These are phyloP conservation scores for Coreius guichenoti DNA, from an alignment of 2,797 vertebrate genomes.

Conservation along the genomic window DNA sequence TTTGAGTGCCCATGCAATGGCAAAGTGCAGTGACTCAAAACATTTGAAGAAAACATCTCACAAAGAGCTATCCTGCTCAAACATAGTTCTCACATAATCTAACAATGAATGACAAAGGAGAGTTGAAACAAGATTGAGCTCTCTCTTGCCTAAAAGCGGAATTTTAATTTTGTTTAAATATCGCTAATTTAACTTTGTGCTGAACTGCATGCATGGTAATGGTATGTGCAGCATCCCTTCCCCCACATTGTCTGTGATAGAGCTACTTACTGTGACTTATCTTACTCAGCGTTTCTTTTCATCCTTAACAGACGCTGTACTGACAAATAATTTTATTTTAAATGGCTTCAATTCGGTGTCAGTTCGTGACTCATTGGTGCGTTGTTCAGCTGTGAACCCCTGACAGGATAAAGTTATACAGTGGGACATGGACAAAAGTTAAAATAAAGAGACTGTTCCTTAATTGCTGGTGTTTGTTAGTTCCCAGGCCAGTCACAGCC, in stretches of 20 bases:
- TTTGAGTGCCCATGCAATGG: not conserved
- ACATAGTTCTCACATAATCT: not conserved
- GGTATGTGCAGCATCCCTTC: not conserved
- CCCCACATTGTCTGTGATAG: conserved; percentile 6
- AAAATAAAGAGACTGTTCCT: conserved; percentile 68
- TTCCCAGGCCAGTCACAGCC: conserved; percentile 73
- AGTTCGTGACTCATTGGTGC: not conserved
- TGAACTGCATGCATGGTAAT: not conserved
- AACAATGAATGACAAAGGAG: not conserved
- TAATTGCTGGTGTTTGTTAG: conserved; percentile 72
- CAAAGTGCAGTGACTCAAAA: not conserved
- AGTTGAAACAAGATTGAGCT: not conserved
- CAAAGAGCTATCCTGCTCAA: not conserved
- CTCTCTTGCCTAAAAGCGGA: not conserved
- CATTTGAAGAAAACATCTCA: not conserved
- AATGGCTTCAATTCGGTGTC: conserved; percentile 22
- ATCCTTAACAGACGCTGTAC: conserved; percentile 2
- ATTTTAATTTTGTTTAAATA: not conserved
- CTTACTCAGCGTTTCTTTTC: not conserved
- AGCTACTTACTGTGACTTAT: not conserved
- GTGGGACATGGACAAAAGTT: conserved; percentile 66
- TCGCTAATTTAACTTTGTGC: not conserved
- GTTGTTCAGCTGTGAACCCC: conserved; percentile 44
- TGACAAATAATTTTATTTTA: conserved; percentile 5
- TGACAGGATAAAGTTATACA: conserved; percentile 44